Base-by-base conservation (phyloP, 2,113 vertebrate genomes). In the Cebidichthys violaceus region DNA sequence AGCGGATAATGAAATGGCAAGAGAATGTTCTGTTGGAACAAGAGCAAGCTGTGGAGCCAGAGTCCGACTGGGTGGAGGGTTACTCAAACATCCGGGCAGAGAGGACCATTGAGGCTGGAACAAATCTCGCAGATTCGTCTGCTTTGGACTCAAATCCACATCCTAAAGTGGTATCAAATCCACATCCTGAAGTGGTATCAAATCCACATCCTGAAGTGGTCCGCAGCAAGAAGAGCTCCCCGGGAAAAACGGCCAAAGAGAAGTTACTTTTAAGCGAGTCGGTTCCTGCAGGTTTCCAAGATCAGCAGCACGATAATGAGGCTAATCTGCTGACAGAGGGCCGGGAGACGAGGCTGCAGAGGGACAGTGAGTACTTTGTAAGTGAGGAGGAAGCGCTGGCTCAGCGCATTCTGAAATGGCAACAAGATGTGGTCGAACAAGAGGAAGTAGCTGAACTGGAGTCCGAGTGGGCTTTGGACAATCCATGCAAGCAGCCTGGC, bases 1-100 rank as follows among this genome's bases (percentile, higher is more conserved):
- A 95, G 62, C 83, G 94, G 29, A 96, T 96, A 29, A 94, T 95
- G 86, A 94, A 94, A 87, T 96, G 95, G 95, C 95, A 96, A 62
- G 89, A 95, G 59, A 93, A 92, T 60, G 94, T 95, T 88, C 75
- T 91, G 70, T 92, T 92, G 85, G 93, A 94, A 65, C 94, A 95
- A 78, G 81, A 91, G 43, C 86, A 88, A 57, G 52, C 67, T 45
- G 87, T 70, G 57, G 59, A 89, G 18, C 75, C 75, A 3, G 86
- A 89, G n/a, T 64, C 93, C 2, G 80, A 87, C 20, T 93, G 89
- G 92, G 84, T 70, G 27, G 82, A 86, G 59, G 76, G 37, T 67
- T 90, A 68, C 55, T 35, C 90, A 60, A 20, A 41, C 3, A 9
- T 65, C 15, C 67, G 66, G 62, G 6, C 62, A 68, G 84, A 81